Base-by-base conservation (phyloP, 2,888 invertebrate genomes). In the Caenorhabditis wallacei region DNA sequence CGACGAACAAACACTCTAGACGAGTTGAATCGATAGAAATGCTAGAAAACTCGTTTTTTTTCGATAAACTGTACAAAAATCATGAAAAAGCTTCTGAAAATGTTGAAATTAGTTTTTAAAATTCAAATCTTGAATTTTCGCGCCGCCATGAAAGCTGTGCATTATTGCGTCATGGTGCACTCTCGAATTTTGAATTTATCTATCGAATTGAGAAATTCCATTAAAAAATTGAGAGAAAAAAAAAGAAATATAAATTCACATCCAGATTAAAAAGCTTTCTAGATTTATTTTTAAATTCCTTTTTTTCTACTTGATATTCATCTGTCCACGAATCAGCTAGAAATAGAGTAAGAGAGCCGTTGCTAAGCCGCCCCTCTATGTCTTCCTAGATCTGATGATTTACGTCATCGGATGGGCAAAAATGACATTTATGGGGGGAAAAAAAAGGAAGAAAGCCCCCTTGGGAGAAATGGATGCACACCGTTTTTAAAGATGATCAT, bases 1-100 rank as follows among this genome's bases (percentile, higher is more conserved):
- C 40, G 40, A 20, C 54, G 40, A 68, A 54, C 46, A 54, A 54
- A 54, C 54, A 54, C 3, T 20, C 18, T 18, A 13, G 18, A 66
- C 1, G 7, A n/a, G 16, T 2, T 2, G 37, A 53, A 53, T 53
- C 22, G 57, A 57, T 22, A n/a, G 35, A 54, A 18, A 5, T 10
- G 57, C 30, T 22, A n/a, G 35, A 54, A 18, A 5, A 24, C 3
- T 24, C 24, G 18, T 51, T 51, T 51, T 51, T 18, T 51, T 18
- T 51, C 2, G n/a, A 18, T 2, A 59, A 61, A 22, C 2, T 3
- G n/a, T 7, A 8, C n/a, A 48, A 48, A 63, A 8, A 13, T 46
- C 20, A 24, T n/a, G n/a, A n/a, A n/a, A n/a, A n/a, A n/a, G n/a
- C n/a, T n/a, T n/a, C n/a, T n/a, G n/a, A n/a, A 63, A 63, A 63